phyloP scores from a whole-genome alignment of 35 echinoderm and acorn worm species.

The Heliocidaris tuberculata region DNA sequence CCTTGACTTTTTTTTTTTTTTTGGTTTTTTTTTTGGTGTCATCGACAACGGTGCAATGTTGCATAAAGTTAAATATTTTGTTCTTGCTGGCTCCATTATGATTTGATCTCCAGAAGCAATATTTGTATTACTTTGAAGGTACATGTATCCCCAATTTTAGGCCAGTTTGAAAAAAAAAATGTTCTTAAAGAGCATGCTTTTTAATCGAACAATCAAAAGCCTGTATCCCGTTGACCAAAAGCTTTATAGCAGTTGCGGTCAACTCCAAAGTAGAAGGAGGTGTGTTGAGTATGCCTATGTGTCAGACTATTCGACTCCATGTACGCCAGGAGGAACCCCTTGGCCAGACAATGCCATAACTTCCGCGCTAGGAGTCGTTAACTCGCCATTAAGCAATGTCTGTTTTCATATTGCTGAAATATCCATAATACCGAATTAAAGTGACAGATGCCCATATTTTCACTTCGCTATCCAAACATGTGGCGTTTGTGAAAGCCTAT shows the following conservation, averaged over 20 bases:
- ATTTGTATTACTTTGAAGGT: too few species aligned
- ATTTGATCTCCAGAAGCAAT: too few species aligned
- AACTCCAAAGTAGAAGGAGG: not conserved
- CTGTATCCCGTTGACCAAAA: not conserved
- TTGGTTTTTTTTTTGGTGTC: too few species aligned
- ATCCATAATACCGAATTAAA: slow-evolving; percentile 4
- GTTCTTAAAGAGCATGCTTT: too few species aligned
- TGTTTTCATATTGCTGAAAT: slow-evolving; percentile 12
- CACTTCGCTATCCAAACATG: not conserved
- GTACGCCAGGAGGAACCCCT: not conserved
- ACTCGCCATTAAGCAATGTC: not conserved
- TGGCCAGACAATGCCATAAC: not conserved
- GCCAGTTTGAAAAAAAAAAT: too few species aligned
- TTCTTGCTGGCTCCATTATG: too few species aligned
- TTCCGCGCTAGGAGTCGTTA: not conserved
- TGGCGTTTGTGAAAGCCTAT: not conserved
- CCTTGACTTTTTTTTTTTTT: too few species aligned
- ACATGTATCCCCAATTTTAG: too few species aligned
- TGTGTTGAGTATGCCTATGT: not conserved
- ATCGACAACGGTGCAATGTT: too few species aligned
- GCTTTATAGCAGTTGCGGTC: not conserved
- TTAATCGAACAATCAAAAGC: too few species aligned
- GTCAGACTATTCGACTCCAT: not conserved
- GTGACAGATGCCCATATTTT: slow-evolving; percentile 11
- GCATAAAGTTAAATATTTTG: too few species aligned